Conservation (phyloP, 2,888 invertebrate genomes). For the Lacanobia wlatinum region DNA sequence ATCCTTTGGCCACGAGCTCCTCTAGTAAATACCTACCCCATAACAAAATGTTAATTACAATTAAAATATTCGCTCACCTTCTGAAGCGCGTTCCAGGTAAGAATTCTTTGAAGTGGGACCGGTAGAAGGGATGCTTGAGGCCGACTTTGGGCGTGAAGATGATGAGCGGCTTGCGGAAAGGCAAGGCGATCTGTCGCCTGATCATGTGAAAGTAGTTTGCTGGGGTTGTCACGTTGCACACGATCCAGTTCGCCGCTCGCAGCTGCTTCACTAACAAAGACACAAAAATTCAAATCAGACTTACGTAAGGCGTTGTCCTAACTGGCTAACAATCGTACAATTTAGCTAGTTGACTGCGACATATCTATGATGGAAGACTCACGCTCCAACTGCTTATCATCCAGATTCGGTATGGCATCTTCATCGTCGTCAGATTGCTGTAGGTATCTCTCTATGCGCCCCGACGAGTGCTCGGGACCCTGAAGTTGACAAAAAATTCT, state of each 20-base stretch:
- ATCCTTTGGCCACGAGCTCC: no score
- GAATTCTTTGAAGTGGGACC: constrained; percentile 93
- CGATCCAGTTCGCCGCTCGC: constrained; percentile 93
- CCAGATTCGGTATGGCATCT: constrained; percentile 90
- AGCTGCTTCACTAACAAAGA: constrained; percentile 91
- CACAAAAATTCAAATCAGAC: not conserved
- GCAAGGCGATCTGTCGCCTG: constrained; percentile 94
- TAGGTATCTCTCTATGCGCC: constrained; percentile 93
- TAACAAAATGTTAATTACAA: no score
- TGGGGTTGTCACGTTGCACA: constrained; percentile 94
- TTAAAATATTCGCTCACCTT: constrained; percentile 72
- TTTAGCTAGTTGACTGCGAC: no score
- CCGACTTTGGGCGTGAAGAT: constrained; percentile 95
- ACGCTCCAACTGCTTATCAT: constrained; percentile 89
- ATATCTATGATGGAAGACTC: constrained; percentile 61
- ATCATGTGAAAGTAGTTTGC: constrained; percentile 95
- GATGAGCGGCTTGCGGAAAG: constrained; percentile 95
- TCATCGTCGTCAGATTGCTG: constrained; percentile 92
- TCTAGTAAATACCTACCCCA: no score
- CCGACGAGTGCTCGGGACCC: constrained; percentile 93
- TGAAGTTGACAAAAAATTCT: constrained; percentile 71
- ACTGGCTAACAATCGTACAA: no score
- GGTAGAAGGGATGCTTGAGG: constrained; percentile 94
- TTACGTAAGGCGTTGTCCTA: not conserved
- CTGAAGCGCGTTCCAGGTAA: constrained; percentile 89